Evolutionary conservation across 2,888 invertebrate species (phyloP).

Genomic region (Cryptocephalus moraei): DNA sequence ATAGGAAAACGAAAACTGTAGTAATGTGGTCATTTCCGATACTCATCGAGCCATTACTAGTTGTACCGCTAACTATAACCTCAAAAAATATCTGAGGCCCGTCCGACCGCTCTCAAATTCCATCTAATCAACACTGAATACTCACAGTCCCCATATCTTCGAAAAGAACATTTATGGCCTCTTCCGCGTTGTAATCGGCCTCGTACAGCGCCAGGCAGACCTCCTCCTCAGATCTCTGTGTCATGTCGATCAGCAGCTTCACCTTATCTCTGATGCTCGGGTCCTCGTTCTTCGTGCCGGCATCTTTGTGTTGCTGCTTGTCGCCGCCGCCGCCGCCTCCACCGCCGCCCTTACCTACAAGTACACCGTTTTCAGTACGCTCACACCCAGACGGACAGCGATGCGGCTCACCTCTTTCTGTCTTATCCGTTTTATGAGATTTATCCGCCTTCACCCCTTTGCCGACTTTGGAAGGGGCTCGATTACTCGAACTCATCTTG

Average conservation of each 20-base stretch:
- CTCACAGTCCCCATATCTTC: slow-evolving; percentile 59
- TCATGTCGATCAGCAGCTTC: slow-evolving; percentile 80
- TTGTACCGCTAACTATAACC: too few species aligned
- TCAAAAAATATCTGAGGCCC: too few species aligned
- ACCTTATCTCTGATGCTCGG: slow-evolving; percentile 58
- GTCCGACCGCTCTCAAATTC: too few species aligned
- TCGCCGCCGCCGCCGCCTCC: slow-evolving; percentile 31
- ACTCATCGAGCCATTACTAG: too few species aligned
- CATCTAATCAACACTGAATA: slow-evolving; percentile 4
- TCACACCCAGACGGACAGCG: too few species aligned
- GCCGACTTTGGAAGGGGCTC: slow-evolving; percentile 57
- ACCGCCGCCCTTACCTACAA: slow-evolving; percentile 19
- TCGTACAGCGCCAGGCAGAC: slow-evolving; percentile 88
- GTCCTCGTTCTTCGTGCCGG: slow-evolving; percentile 42
- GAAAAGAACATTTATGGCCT: slow-evolving; percentile 70
- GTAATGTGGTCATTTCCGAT: too few species aligned
- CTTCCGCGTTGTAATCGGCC: slow-evolving; percentile 79
- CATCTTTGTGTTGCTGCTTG: slow-evolving; percentile 29
- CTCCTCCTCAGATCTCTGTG: slow-evolving; percentile 81
- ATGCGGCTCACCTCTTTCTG: slow-evolving; percentile 29
- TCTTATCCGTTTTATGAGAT: slow-evolving; percentile 36
- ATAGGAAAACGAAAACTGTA: too few species aligned
- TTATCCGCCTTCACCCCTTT: slow-evolving; percentile 36
- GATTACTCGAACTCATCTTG: slow-evolving; percentile 59
- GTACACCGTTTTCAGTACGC: background rate